phyloP scores from a whole-genome alignment of 1,140 invertebrate species.

The Bombus fervidus region DNA sequence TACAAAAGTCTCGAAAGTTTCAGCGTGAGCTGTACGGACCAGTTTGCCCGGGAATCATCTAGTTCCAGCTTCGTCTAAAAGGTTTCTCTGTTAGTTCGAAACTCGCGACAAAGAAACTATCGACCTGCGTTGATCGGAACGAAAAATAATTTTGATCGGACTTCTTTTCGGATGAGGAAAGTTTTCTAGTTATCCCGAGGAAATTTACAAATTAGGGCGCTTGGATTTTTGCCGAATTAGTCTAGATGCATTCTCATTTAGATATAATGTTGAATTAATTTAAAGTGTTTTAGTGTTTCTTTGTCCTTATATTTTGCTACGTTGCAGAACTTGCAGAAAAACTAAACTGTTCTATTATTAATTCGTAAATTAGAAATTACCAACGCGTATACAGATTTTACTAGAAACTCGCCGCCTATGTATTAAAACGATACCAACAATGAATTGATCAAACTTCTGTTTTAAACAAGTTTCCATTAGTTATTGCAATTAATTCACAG shows the following conservation, averaged over 20 bases:
- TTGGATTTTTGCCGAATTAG: too few relatives aligned
- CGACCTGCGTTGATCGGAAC: background rate
- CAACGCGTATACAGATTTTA: too few relatives aligned
- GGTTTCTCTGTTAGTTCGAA: background rate
- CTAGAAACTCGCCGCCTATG: too few relatives aligned
- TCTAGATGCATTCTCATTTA: too few relatives aligned
- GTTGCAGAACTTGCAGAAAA: background rate
- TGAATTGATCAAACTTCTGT: background rate
- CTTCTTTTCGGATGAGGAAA: too few relatives aligned
- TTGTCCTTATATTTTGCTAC: background rate
- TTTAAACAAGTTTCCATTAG: background rate
- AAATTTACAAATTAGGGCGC: too few relatives aligned
- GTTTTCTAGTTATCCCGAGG: too few relatives aligned
- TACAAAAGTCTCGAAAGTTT: conserved; percentile 51
- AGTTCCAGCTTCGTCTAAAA: background rate
- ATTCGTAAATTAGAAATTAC: too few relatives aligned
- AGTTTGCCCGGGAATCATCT: background rate
- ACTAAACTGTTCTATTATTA: too few relatives aligned
- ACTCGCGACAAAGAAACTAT: background rate
- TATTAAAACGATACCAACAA: too few relatives aligned
- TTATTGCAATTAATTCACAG: background rate
- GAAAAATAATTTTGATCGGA: conserved; percentile 14
- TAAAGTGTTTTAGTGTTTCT: background rate
- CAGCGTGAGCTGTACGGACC: background rate
- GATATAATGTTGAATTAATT: too few relatives aligned